A percentile compares a stretch with the other conserved stretches of the same genome.
These are phyloP conservation scores for Xenopus petersii DNA, from an alignment of 2,797 vertebrate species.

Conservation along the genomic window DNA sequence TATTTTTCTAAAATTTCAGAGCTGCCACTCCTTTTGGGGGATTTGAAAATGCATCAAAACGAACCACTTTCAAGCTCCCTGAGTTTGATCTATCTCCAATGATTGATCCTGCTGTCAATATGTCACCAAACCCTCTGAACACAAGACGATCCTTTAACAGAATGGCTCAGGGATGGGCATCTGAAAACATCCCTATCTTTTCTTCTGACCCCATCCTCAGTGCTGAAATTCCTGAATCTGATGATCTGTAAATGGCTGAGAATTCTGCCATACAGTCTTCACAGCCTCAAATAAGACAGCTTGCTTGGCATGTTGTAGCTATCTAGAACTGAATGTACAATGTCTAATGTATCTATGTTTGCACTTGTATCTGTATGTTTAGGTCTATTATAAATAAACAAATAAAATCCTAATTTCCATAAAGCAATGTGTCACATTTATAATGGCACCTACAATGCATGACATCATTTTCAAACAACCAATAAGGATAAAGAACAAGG, in stretches of 20 bases:
- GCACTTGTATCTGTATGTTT: background rate
- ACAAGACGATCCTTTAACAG: slow-evolving; percentile 90
- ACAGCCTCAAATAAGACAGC: background rate
- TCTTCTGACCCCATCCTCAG: slow-evolving; percentile 54
- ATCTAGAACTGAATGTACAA: slow-evolving; percentile 1
- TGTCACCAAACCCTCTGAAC: slow-evolving; percentile 66
- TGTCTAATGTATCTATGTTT: slow-evolving; percentile 11
- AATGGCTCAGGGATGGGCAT: slow-evolving; percentile 84
- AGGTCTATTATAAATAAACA: slow-evolving; percentile 5
- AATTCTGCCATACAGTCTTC: background rate
- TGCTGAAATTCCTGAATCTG: slow-evolving; percentile 81
- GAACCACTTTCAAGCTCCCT: slow-evolving; percentile 73
- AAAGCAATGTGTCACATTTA: background rate
- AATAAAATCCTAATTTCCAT: background rate
- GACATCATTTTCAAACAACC: too few relatives aligned
- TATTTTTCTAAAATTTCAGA: slow-evolving; percentile 63
- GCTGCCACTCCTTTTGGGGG: slow-evolving; percentile 92
- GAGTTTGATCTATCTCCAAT: slow-evolving; percentile 72
- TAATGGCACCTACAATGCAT: too few relatives aligned
- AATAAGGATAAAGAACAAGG: too few relatives aligned
- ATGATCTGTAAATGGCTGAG: slow-evolving; percentile 80
- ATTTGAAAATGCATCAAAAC: slow-evolving; percentile 79
- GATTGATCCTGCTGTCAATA: slow-evolving; percentile 68
- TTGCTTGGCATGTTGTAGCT: background rate
- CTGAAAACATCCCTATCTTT: slow-evolving; percentile 64